phyloP scores from a whole-genome alignment of 2,113 vertebrate genomes.

The Echinops telfairi region DNA sequence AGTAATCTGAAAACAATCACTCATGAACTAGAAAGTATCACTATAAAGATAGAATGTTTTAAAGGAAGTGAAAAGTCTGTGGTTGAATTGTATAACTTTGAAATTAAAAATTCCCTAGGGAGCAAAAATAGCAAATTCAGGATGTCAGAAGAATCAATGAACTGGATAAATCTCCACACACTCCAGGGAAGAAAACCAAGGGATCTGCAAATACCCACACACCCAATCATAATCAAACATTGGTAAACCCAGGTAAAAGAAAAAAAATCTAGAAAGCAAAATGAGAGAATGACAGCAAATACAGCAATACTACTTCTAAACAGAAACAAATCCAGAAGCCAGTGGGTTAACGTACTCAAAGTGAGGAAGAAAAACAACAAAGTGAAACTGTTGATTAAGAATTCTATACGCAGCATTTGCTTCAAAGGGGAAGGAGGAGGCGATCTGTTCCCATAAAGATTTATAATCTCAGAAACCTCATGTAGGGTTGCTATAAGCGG shows the following conservation, averaged over 20 bases:
- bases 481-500: no score
- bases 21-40: background rate
- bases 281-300: background rate
- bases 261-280: slow-evolving; percentile 5
- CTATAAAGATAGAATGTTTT: background rate
- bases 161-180: background rate
- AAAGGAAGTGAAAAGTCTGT: slow-evolving; percentile 43
- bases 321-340: slow-evolving; percentile 9
- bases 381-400: background rate
- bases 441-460: no score
- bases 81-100: background rate
- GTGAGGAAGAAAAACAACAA: background rate
- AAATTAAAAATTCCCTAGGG: background rate
- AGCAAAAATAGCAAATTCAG: background rate
- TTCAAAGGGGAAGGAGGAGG: no score
- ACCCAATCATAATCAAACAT: background rate
- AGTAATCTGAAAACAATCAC: background rate
- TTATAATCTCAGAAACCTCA: no score
- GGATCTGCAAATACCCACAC: background rate
- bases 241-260: background rate
- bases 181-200: slow-evolving; percentile 5
- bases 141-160: background rate
- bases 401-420: background rate
- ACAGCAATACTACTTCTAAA: background rate
- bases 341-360: background rate